Evolutionary conservation across 2,797 vertebrate genomes (phyloP).

Genomic region (Bradypodion ventrale): DNA sequence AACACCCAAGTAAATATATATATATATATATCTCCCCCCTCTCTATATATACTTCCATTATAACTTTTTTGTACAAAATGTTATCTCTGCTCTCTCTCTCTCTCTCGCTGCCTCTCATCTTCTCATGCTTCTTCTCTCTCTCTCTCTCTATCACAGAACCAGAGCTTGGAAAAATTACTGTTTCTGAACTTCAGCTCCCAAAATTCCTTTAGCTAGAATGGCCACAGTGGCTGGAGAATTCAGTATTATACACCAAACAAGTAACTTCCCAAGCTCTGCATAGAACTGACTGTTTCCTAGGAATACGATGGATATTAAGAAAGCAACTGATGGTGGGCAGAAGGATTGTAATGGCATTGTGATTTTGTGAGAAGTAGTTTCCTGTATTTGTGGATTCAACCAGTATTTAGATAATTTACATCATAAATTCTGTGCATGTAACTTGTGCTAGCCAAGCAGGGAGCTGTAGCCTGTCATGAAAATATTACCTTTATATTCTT

Average conservation of each 20-base stretch:
- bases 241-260: not conserved
- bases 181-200: not conserved
- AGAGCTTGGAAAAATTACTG: not conserved
- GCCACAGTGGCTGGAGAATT: too few relatives aligned
- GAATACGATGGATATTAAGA: not conserved
- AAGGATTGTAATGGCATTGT: not conserved
- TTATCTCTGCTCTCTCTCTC: not conserved
- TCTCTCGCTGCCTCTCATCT: constrained; percentile 19
- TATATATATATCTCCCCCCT: constrained; percentile 9
- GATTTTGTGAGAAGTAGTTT: not conserved
- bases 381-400: not conserved
- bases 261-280: not conserved
- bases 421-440: not conserved
- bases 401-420: not conserved
- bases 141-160: constrained; percentile 13
- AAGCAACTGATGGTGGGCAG: not conserved
- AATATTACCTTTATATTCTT: constrained; percentile 33
- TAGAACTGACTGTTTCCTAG: constrained; percentile 5
- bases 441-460: not conserved
- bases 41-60: constrained; percentile 33
- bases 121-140: constrained; percentile 26
- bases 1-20: constrained; percentile 79
- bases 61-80: constrained; percentile 32
- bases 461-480: not conserved
- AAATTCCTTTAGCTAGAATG: not conserved